phyloP scores from a whole-genome alignment of 1,140 invertebrate species.

The Chrysomallon squamiferum region DNA sequence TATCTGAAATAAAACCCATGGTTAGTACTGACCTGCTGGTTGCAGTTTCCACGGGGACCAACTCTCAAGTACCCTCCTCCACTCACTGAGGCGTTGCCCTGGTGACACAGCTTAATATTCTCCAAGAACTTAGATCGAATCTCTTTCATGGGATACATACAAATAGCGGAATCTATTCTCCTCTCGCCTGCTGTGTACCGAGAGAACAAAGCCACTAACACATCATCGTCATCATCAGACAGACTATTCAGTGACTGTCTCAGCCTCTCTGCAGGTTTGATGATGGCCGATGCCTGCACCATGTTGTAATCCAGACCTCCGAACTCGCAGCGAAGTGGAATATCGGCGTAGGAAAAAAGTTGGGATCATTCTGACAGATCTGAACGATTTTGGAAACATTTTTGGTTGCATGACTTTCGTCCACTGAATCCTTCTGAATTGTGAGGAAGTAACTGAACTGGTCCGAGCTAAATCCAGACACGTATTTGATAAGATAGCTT shows the following conservation, averaged over 20 bases:
- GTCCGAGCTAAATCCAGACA: conserved; percentile 93
- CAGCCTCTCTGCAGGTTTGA: conserved; percentile 88
- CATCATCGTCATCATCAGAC: conserved; percentile 82
- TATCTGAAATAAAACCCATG: too few species aligned
- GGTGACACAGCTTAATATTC: conserved; percentile 95
- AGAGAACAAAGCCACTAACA: conserved; percentile 91
- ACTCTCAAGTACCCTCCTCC: conserved; percentile 38
- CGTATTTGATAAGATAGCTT: conserved; percentile 78
- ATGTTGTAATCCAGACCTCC: conserved; percentile 81
- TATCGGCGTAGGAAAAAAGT: conserved; percentile 93
- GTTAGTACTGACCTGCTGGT: conserved; percentile 21
- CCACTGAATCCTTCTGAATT: conserved; percentile 81
- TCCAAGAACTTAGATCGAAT: conserved; percentile 95
- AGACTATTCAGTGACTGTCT: conserved; percentile 77
- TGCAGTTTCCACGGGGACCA: conserved; percentile 29
- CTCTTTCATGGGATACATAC: conserved; percentile 93
- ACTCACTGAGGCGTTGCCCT: conserved; percentile 68
- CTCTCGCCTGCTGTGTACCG: conserved; percentile 78
- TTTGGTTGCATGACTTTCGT: conserved; percentile 76
- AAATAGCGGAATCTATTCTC: conserved; percentile 84
- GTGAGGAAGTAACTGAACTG: conserved; percentile 96
- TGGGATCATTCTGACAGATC: conserved; percentile 93
- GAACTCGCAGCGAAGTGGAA: conserved; percentile 89
- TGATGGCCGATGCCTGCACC: conserved; percentile 90
- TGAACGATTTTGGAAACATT: conserved; percentile 93